Percentiles rank a stretch among this genome's conserved stretches.
Conservation (phyloP, 2,888 invertebrate genomes). For the Sericinus montela region DNA sequence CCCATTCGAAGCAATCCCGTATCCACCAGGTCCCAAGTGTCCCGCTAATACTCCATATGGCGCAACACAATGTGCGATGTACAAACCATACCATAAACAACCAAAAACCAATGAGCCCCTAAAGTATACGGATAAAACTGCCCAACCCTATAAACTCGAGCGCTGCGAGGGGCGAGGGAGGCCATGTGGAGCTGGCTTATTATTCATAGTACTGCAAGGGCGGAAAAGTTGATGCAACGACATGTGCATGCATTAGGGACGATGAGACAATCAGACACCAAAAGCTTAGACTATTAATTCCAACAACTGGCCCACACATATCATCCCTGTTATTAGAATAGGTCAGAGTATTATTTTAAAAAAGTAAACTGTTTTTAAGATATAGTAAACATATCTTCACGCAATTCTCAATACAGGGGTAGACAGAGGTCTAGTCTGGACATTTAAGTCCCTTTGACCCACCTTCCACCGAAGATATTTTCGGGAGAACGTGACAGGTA, state of each 20-base stretch:
- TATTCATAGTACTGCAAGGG: slow-evolving; percentile 61
- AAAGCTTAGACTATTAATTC: slow-evolving; percentile 55
- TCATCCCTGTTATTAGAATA: slow-evolving; percentile 20
- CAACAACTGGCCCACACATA: slow-evolving; percentile 52
- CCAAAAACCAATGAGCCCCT: slow-evolving; percentile 43
- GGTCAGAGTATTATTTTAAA: slow-evolving; percentile 4
- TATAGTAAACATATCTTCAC: no score
- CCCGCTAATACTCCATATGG: slow-evolving; percentile 77
- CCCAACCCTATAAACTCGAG: slow-evolving; percentile 9
- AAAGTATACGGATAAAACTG: slow-evolving; percentile 13
- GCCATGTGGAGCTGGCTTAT: slow-evolving; percentile 40
- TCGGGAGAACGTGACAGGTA: no score
- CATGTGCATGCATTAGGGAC: slow-evolving; percentile 76
- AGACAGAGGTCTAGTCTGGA: no score
- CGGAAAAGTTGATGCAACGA: slow-evolving; percentile 68
- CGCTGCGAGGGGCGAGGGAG: slow-evolving; percentile 25
- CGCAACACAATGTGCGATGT: slow-evolving; percentile 56
- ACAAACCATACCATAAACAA: slow-evolving; percentile 39
- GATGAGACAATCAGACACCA: slow-evolving; percentile 67
- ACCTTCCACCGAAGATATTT: no score
- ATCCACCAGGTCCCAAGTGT: slow-evolving; percentile 67
- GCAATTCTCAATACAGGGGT: no score
- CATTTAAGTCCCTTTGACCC: no score
- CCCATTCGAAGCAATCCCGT: slow-evolving; percentile 59
- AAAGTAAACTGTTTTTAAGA: no score